Evolutionary conservation across 2,888 invertebrate genomes (phyloP).

Genomic region (Enchytraeus crypticus): DNA sequence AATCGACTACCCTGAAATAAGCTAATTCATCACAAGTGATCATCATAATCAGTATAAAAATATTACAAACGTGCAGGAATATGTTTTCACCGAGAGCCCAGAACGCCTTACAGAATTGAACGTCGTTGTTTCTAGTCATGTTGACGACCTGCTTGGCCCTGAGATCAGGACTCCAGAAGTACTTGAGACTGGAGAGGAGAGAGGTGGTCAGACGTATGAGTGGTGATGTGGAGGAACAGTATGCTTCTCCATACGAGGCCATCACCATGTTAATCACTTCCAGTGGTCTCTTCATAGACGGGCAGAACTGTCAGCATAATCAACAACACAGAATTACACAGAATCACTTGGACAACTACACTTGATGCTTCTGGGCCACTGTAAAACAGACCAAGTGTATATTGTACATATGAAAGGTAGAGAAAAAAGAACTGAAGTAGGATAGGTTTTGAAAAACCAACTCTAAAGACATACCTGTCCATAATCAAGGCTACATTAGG

Average conservation of each 20-base stretch:
- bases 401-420: no score
- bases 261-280: constrained; percentile 76
- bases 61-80: constrained; percentile 49
- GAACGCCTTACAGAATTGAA: constrained; percentile 85
- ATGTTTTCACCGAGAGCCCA: constrained; percentile 60
- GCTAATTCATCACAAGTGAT: no score
- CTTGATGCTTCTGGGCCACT: no score
- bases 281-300: constrained; percentile 72
- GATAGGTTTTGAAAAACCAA: no score
- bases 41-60: no score
- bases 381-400: no score
- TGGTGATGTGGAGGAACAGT: constrained; percentile 60
- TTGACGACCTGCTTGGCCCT: constrained; percentile 77
- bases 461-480: no score
- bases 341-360: no score
- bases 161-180: constrained; percentile 74
- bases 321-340: no score
- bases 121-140: constrained; percentile 79
- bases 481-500: no score
- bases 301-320: constrained; percentile 65
- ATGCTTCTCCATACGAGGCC: constrained; percentile 83
- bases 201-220: constrained; percentile 43
- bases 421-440: no score
- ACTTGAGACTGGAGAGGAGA: constrained; percentile 57
- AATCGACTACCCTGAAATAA: no score